Percentiles rank a stretch among this genome's conserved stretches.
Evolutionary conservation across 2,113 vertebrate genomes (phyloP).

Genomic region (Vanacampus margaritifer): DNA sequence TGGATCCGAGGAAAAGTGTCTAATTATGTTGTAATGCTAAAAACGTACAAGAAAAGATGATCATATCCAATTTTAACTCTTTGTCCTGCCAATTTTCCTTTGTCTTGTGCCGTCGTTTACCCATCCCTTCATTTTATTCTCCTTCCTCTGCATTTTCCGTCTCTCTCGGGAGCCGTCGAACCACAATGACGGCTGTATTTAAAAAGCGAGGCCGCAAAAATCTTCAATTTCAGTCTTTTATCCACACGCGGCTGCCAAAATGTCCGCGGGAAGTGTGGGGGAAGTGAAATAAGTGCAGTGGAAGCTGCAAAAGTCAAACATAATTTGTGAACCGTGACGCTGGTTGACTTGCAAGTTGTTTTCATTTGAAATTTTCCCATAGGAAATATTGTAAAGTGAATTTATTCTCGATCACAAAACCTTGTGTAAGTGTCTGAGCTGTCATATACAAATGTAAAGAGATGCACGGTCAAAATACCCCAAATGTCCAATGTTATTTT

Average conservation of each 20-base stretch:
- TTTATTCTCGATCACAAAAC: not conserved
- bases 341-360: not conserved
- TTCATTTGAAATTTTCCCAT: slow-evolving; percentile 1
- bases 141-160: not conserved
- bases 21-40: not conserved
- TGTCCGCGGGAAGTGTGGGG: not conserved
- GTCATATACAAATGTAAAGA: not conserved
- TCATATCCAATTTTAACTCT: not conserved
- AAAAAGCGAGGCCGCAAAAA: not conserved
- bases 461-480: not conserved
- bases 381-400: not conserved
- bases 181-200: not conserved
- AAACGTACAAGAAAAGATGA: not conserved
- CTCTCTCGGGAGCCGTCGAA: not conserved
- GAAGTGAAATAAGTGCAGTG: slow-evolving; percentile 1
- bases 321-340: not conserved
- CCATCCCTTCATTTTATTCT: not conserved
- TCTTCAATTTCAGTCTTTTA: slow-evolving; percentile 2
- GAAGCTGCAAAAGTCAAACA: slow-evolving; percentile 2
- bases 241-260: not conserved
- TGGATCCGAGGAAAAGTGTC: not conserved
- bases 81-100: not conserved
- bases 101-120: not conserved
- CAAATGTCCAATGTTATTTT: no score
- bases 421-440: not conserved